These are phyloP conservation scores for Pogonognathellus flavescens DNA, from an alignment of 1,140 invertebrate species.

Conservation along the genomic window DNA sequence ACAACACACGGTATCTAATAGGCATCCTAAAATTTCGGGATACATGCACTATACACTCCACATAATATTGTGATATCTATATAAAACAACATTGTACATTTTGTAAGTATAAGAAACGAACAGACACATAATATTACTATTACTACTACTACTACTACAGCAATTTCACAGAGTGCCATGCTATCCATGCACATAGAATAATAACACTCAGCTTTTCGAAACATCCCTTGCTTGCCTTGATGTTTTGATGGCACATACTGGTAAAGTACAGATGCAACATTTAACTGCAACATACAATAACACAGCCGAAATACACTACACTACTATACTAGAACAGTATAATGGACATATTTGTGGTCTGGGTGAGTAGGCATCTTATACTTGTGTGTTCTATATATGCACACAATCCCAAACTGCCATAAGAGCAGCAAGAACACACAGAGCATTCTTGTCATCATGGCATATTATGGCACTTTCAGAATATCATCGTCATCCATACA, in stretches of 20 bases:
- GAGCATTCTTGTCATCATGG: not conserved
- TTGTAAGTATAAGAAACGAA: not conserved
- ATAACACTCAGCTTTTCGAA: slow-evolving; percentile 16
- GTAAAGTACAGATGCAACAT: not conserved
- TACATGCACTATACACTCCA: not conserved
- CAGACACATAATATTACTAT: too few relatives aligned
- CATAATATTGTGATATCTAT: not conserved
- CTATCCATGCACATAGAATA: not conserved
- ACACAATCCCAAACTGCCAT: too few relatives aligned
- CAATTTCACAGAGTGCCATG: slow-evolving; percentile 7
- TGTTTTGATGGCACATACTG: not conserved
- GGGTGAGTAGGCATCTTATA: too few relatives aligned
- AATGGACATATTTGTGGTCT: too few relatives aligned
- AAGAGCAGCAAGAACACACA: too few relatives aligned
- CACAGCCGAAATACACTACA: too few relatives aligned
- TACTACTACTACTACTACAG: too few relatives aligned
- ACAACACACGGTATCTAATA: not conserved
- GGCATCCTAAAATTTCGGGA: slow-evolving; percentile 6
- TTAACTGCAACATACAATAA: too few relatives aligned
- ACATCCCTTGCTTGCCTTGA: not conserved
- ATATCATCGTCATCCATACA: not conserved
- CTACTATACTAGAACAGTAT: too few relatives aligned
- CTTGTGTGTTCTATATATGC: too few relatives aligned
- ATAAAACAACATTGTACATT: not conserved
- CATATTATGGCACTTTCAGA: slow-evolving; percentile 18